phyloP scores from a whole-genome alignment of 2,113 vertebrate genomes.

The Scophthalmus maximus region DNA sequence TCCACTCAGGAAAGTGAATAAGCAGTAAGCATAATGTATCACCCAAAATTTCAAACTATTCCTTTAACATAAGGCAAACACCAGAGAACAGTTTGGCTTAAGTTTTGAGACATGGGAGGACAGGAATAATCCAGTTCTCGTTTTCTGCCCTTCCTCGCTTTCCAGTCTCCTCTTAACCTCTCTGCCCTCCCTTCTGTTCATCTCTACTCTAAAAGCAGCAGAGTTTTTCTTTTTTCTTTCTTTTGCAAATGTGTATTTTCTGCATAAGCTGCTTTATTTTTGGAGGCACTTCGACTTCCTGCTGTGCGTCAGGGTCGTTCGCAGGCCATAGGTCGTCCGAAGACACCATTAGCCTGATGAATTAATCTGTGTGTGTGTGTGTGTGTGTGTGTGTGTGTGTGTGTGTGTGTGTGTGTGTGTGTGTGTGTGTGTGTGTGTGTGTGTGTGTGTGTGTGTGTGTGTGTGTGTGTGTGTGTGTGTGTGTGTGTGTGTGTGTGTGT shows the following conservation, averaged over 20 bases:
- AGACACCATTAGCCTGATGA: constrained; percentile 43
- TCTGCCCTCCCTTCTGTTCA: neutral
- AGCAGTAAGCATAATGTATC: too few relatives aligned
- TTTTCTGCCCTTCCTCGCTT: neutral
- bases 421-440: too few relatives aligned
- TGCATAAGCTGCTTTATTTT: neutral
- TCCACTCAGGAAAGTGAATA: too few relatives aligned
- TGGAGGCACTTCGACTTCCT: neutral
- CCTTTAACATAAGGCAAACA: too few relatives aligned
- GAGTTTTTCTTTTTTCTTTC: too few relatives aligned
- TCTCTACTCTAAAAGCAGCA: neutral
- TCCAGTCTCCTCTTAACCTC: neutral
- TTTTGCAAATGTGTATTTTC: neutral
- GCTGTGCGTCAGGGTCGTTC: constrained; percentile 20
- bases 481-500: too few relatives aligned
- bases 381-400: neutral
- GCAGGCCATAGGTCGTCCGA: neutral
- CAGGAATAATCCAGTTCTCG: constrained; percentile 1
- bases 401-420: too few relatives aligned
- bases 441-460: too few relatives aligned
- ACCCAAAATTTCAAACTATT: too few relatives aligned
- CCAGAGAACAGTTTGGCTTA: neutral
- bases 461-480: too few relatives aligned
- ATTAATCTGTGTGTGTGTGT: constrained; percentile 35
- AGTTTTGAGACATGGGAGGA: neutral